Conservation (phyloP, 2,113 vertebrate genomes). For the Takifugu flavidus region DNA sequence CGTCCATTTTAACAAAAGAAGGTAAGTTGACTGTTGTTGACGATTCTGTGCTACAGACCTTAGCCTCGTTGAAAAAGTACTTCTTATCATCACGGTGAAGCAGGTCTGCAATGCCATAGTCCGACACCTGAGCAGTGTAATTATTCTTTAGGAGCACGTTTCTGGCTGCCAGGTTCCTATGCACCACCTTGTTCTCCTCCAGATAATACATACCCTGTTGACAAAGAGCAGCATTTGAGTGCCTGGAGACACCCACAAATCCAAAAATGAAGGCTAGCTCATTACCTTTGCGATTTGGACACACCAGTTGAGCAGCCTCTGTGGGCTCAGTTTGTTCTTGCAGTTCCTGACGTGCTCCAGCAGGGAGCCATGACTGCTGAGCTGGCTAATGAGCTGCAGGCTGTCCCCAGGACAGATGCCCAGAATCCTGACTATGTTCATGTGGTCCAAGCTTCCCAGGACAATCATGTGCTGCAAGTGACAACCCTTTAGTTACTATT, state of each 20-base stretch:
- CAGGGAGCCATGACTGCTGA: constrained; percentile 84
- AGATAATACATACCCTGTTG: constrained; percentile 93
- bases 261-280: neutral
- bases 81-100: constrained; percentile 92
- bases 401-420: constrained; percentile 86
- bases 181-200: constrained; percentile 91
- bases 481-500: neutral
- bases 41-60: constrained; percentile 68
- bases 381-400: constrained; percentile 87
- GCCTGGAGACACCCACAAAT: neutral
- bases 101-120: constrained; percentile 89
- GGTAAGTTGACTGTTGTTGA: neutral
- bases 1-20: neutral
- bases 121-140: constrained; percentile 87
- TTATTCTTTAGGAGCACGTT: constrained; percentile 82
- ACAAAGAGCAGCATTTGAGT: neutral
- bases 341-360: constrained; percentile 84
- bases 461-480: constrained; percentile 82
- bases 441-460: constrained; percentile 86
- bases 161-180: constrained; percentile 86
- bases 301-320: constrained; percentile 94
- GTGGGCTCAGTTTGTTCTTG: constrained; percentile 77
- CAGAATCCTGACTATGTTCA: constrained; percentile 83
- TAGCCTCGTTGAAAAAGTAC: constrained; percentile 84
- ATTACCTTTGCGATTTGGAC: constrained; percentile 94